Evolutionary conservation across 1,140 invertebrate species (phyloP), one percentile per base, ranked within the genome.

Genomic region (Lepidurus apus): DNA sequence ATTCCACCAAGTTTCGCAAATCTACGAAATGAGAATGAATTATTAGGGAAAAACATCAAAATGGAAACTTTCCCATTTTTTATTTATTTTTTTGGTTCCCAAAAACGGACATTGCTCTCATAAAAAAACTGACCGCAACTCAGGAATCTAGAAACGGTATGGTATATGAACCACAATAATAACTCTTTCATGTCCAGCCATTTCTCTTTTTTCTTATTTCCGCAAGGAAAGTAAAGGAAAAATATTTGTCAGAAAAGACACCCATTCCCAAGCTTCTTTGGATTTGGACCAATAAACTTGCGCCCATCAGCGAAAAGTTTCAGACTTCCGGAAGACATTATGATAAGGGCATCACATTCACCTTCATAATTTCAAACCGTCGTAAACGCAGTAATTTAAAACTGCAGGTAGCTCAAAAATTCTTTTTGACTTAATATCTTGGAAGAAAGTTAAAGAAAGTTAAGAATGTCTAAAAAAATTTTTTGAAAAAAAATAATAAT

Each of bases 1-100:
- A 65, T 65, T 65, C 53, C 53, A 65, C 53, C 53, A 65, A 65
- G 13, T 21, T 65, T 65, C 53, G 53, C 53, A 65, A 21, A 65
- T 65, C 53, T 65, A 21, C 6, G 53, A 7, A 65, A 65, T n/a
- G 13, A 65, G 8, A 65, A 65, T 17, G 53, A 65, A 7, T 65
- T 65, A 65, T 34, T 34, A 34, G 34, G 34, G 0, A 34, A 34
- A 34, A 34, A 34, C 34, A 34, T 3, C n/a, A 65, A 65, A 65
- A 21, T 8, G 3, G 53, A n/a, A 9, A 17, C 53, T 65, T 65
- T 65, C 53, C 21, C 53, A 65, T n/a, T 9, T 65, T 65, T 65
- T 9, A n/a, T 65, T 47, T 47, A 3, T 34, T 34, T 34, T 34
- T 4, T 34, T 34, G 34, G 34, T 47, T 17, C 10, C 10, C 17